Base-by-base conservation (phyloP, 1,140 invertebrate species). In the Berghia stephanieae region DNA sequence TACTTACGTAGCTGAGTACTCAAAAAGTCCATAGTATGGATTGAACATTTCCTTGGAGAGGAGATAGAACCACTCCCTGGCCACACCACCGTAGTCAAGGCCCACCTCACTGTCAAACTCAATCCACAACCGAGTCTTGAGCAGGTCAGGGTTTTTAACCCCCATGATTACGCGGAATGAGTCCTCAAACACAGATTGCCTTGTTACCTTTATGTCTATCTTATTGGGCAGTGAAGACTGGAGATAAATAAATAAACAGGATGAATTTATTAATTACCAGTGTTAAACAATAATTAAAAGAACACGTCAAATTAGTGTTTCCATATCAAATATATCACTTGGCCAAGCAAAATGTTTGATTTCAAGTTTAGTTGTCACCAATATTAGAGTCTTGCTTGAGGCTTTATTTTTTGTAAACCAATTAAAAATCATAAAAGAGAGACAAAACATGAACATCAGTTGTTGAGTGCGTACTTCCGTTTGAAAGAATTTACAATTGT, bases 31-130 rank as follows among this genome's bases (percentile, higher is more conserved):
- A 90, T 99, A 99, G 87, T 99, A 99, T 1, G 98, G 98, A 91
- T 99, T 99, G 89, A 99, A 99, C 96, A 99, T 99, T 92, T 99
- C 97, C 90, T 98, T 98, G 0, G 97, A 99, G 38, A 99, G 90
- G 40, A 99, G 92, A 91, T 98, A 99, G 91, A 99, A 99, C 96
- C 97, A 99, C 92, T 99, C 98, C 52, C 89, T 83, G 5, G 87
- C 79, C 63, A 99, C 92, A 73, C 98, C 98, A 78, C 98, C 98
- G 89, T 99, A 99, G 91, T 99, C 98, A 43, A 98, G 91, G 3
- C 98, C 97, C 75, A 96, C 94, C 92, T 99, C 98, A 27, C 96
- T 95, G 87, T 99, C 96, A 91, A 99, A 99, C 90, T 99, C 97
- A 46, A 99, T 94, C 98, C 97, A 99, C 72, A 99, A 90, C 91